A percentile compares a stretch with the other conserved stretches of the same genome.
phyloP scores from a whole-genome alignment of 2,797 vertebrate species.

The Propithecus deckenii region DNA sequence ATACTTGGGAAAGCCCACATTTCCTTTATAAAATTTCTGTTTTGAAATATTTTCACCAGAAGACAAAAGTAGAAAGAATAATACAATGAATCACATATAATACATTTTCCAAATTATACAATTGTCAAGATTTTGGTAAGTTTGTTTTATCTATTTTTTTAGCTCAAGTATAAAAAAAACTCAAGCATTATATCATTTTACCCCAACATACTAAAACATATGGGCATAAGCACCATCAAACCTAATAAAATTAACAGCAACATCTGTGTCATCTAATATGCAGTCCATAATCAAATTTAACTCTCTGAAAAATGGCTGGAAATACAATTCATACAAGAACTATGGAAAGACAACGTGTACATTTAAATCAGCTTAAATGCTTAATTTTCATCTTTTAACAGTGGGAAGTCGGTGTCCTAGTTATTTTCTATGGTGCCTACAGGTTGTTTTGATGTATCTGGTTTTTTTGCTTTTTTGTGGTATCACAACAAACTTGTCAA shows the following conservation, averaged over 20 bases:
- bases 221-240: not conserved
- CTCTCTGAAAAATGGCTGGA: not conserved
- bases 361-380: not conserved
- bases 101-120: not conserved
- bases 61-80: not conserved
- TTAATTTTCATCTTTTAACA: not conserved
- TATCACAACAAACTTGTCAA: not conserved
- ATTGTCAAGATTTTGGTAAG: not conserved
- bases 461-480: not conserved
- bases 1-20: not conserved
- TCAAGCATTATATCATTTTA: not conserved
- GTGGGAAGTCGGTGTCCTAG: not conserved
- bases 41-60: slow-evolving; percentile 14
- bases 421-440: not conserved
- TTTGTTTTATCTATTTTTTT: not conserved
- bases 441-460: not conserved
- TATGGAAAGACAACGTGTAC: not conserved
- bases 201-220: not conserved
- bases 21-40: not conserved
- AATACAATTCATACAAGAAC: not conserved
- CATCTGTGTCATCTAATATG: not conserved
- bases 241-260: not conserved
- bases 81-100: not conserved
- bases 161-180: not conserved
- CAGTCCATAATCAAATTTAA: not conserved